phyloP scores from a whole-genome alignment of 2,888 invertebrate genomes.

The Melinopterus prodromus region DNA sequence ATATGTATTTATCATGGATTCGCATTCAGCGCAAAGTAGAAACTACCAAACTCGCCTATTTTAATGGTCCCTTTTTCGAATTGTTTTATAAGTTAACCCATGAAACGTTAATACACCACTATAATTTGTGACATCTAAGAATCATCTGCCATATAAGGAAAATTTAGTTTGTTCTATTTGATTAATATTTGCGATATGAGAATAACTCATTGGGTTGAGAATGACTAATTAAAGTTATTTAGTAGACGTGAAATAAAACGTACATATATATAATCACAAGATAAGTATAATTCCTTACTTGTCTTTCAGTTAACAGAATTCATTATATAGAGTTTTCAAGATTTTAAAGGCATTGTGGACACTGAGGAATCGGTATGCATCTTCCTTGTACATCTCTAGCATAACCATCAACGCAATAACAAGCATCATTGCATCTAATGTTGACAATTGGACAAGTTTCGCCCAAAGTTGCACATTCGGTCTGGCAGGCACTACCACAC shows the following conservation, averaged over 20 bases:
- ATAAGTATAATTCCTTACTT: conserved; percentile 6
- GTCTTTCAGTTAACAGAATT: neutral
- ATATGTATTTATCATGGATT: too few species aligned
- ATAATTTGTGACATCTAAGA: too few species aligned
- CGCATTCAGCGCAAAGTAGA: too few species aligned
- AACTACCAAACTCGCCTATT: too few species aligned
- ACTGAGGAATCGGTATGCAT: conserved; percentile 36
- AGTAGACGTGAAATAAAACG: neutral
- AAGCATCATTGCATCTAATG: conserved; percentile 37
- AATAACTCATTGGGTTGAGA: too few species aligned
- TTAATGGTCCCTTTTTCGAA: too few species aligned
- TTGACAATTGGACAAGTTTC: conserved; percentile 39
- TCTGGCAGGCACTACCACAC: conserved; percentile 43
- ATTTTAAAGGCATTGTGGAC: conserved; percentile 25
- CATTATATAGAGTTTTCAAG: neutral
- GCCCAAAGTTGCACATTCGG: conserved; percentile 36
- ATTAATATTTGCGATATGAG: too few species aligned
- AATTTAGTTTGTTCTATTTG: too few species aligned
- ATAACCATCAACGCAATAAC: conserved; percentile 41
- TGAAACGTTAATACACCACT: too few species aligned
- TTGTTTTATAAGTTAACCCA: too few species aligned
- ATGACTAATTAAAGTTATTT: too few species aligned
- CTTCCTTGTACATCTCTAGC: conserved; percentile 33
- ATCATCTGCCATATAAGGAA: too few species aligned
- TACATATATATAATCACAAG: neutral